Evolutionary conservation across 2,113 vertebrate genomes (phyloP), one percentile per base, ranked within the genome.

Genomic region (Epinephelus fuscoguttatus): DNA sequence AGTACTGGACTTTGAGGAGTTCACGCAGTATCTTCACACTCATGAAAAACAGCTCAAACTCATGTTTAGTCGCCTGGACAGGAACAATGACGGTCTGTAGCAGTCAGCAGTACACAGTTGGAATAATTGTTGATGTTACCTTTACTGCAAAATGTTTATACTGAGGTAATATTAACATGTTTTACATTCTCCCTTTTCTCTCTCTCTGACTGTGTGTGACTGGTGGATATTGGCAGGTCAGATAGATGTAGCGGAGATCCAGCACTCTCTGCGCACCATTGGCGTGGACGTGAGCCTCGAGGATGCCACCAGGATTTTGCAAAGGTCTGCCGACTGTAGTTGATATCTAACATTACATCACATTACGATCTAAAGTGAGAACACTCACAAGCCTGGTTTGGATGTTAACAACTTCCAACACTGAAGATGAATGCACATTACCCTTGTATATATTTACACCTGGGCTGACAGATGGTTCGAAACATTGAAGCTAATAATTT

Each of bases 231-330:
- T 82, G 84, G n/a, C 91, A 98, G 97, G 97, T 88, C 61, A 93
- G 7, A 96, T 98, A 0, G 97, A 98, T 23, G 96, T 93, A 50
- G 93, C 93, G 0, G 97, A 98, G 93, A 98, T 98, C 78, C 97
- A 96, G 74, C 95, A 96, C 62, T 96, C 95, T 52, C 94, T 98
- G 37, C 93, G 59, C 13, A 85, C 88, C 40, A 89, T 98, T 0
- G 97, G 97, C 4, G 94, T 98, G 72, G 87, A 95, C 52, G 92
- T 98, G 73, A 95, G 96, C 0, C 75, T 94, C 47, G 82, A 95
- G 37, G 96, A 97, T 18, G 97, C 97, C 0, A 93, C 94, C 83
- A 97, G 90, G 88, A 98, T 98, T 81, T 92, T 98, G 60, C 93
- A 95, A 71, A 97, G 97, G 97, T 98, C 53, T 91, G 94, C 61